Evolutionary conservation across 2,797 vertebrate genomes (phyloP).

Genomic region (Psittacula echo): DNA sequence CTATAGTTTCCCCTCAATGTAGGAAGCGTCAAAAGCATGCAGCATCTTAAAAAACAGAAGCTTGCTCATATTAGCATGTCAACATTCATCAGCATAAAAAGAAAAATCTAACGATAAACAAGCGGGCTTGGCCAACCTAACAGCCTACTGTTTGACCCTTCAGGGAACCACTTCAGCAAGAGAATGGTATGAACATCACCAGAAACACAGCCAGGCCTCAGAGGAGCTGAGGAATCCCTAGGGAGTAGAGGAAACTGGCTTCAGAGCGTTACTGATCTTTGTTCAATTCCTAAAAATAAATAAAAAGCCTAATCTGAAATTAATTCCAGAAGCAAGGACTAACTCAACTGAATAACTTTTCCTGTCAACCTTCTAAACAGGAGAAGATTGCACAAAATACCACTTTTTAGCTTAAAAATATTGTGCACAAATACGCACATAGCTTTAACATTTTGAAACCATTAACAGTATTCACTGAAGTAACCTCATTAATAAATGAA

Average conservation of each 20-base stretch:
- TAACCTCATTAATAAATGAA: neutral
- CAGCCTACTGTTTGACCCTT: neutral
- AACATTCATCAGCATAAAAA: neutral
- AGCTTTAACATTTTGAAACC: neutral
- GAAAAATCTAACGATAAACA: neutral
- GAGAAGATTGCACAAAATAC: neutral
- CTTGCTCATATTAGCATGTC: neutral
- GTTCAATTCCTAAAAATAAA: neutral
- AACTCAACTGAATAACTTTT: neutral
- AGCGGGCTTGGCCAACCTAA: neutral
- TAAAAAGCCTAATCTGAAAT: neutral
- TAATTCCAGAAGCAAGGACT: neutral
- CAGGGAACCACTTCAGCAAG: neutral
- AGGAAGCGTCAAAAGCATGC: neutral
- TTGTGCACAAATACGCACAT: rapidly evolving
- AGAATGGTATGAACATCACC: neutral
- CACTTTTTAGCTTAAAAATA: neutral
- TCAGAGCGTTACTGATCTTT: neutral
- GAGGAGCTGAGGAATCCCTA: neutral
- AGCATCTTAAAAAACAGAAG: neutral
- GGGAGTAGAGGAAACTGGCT: neutral
- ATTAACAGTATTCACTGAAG: neutral
- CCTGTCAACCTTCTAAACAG: neutral
- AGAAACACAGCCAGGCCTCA: neutral
- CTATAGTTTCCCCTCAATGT: neutral